Evolutionary conservation across 2,888 invertebrate genomes (phyloP).

Genomic region (Synergus laeviventris): DNA sequence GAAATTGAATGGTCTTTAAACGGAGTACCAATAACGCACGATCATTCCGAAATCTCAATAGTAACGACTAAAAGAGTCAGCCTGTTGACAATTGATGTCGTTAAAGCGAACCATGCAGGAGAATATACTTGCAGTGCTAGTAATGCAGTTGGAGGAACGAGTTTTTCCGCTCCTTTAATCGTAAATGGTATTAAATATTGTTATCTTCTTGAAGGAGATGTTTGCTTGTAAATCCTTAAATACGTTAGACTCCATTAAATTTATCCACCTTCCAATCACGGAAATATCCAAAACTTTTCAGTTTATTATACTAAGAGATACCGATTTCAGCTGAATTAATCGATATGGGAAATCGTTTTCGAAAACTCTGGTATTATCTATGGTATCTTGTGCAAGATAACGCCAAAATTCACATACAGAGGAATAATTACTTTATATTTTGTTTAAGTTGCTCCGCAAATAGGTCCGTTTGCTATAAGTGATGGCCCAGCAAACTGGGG

Average conservation of each 20-base stretch:
- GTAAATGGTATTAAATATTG: slow-evolving; percentile 78
- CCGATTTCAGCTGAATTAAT: neutral
- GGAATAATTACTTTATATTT: slow-evolving; percentile 43
- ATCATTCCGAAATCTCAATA: slow-evolving; percentile 72
- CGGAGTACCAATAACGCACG: slow-evolving; percentile 68
- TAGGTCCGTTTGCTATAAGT: slow-evolving; percentile 84
- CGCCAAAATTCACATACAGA: slow-evolving; percentile 19
- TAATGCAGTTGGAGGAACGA: slow-evolving; percentile 77
- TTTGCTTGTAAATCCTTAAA: neutral
- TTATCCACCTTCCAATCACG: slow-evolving; percentile 3
- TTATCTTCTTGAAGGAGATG: neutral
- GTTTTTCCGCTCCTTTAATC: slow-evolving; percentile 76
- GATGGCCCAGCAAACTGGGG: slow-evolving; percentile 84
- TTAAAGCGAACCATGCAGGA: slow-evolving; percentile 77
- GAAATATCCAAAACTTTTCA: slow-evolving; percentile 32
- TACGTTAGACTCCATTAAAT: neutral
- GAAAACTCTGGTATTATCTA: neutral
- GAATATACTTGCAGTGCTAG: slow-evolving; percentile 78
- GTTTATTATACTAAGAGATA: neutral
- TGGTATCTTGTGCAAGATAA: neutral
- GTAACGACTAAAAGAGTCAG: slow-evolving; percentile 77
- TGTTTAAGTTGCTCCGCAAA: slow-evolving; percentile 84
- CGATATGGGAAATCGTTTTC: neutral
- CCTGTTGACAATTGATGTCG: slow-evolving; percentile 78
- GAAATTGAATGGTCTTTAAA: slow-evolving; percentile 76